Conservation (phyloP, 1,140 invertebrate species). For the Danaus plexippus region DNA sequence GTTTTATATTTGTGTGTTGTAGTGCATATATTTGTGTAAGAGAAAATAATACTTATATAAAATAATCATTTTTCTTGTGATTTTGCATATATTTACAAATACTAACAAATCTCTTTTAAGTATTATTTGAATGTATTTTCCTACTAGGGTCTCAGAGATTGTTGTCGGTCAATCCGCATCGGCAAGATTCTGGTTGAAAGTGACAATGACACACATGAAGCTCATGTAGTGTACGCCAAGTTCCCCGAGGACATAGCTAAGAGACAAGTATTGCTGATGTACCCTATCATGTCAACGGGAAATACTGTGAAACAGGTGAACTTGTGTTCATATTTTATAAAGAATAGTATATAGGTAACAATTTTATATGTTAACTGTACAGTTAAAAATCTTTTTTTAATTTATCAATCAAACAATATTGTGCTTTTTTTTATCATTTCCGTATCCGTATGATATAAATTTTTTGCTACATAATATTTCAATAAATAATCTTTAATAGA, state of each 20-base stretch:
- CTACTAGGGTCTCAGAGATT: conserved; percentile 90
- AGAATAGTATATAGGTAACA: no score
- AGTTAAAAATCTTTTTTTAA: not conserved
- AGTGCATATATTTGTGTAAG: no score
- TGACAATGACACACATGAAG: conserved; percentile 96
- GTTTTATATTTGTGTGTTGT: no score
- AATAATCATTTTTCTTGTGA: no score
- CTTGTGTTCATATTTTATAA: no score
- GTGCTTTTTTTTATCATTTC: no score
- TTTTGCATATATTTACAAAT: no score
- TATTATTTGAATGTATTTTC: not conserved
- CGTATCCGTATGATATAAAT: no score
- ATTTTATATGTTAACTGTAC: not conserved
- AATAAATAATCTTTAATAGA: no score
- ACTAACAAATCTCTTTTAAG: no score
- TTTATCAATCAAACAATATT: not conserved
- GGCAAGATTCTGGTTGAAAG: conserved; percentile 99
- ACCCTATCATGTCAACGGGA: conserved; percentile 98
- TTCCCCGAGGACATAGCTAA: conserved; percentile 95
- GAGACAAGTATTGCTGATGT: conserved; percentile 96
- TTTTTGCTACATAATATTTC: no score
- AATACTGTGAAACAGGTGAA: conserved; percentile 86
- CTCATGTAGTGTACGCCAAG: conserved; percentile 97
- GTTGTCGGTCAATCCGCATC: conserved; percentile 97
- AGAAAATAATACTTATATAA: no score